Conservation (phyloP, 2,113 vertebrate species). For the Cettia cetti region DNA sequence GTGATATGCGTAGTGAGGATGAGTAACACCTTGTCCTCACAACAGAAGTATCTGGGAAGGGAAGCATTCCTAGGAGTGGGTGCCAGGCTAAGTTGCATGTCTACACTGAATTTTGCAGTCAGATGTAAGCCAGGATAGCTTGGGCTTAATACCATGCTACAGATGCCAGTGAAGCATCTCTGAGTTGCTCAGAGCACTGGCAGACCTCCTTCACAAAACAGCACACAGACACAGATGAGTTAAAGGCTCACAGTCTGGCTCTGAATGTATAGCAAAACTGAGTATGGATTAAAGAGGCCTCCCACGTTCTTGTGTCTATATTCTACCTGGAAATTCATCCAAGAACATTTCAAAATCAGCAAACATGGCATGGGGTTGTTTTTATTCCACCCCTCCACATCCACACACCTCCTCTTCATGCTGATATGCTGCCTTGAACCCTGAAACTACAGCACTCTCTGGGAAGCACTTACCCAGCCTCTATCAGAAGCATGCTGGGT, state of each 20-base stretch:
- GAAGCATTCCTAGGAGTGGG: not conserved
- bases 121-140: conserved; percentile 33
- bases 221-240: not conserved
- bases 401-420: conserved; percentile 47
- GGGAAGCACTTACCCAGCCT: conserved; percentile 38
- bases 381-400: conserved; percentile 10
- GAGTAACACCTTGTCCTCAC: conserved; percentile 45
- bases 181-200: not conserved
- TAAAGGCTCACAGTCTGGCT: not conserved
- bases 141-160: not conserved
- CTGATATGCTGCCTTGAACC: conserved; percentile 52
- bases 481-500: conserved; percentile 45
- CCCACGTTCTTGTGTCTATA: not conserved
- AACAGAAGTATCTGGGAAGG: not conserved
- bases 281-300: not conserved
- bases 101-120: conserved; percentile 50
- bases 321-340: conserved; percentile 48
- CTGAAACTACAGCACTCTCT: conserved; percentile 38
- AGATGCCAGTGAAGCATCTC: not conserved
- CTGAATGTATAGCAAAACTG: not conserved
- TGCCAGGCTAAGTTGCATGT: conserved; percentile 29
- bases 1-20: not conserved
- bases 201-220: not conserved
- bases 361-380: conserved; percentile 42
- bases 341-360: conserved; percentile 59